Evolutionary conservation across 2,113 vertebrate species (phyloP).

Genomic region (Anguilla rostrata): DNA sequence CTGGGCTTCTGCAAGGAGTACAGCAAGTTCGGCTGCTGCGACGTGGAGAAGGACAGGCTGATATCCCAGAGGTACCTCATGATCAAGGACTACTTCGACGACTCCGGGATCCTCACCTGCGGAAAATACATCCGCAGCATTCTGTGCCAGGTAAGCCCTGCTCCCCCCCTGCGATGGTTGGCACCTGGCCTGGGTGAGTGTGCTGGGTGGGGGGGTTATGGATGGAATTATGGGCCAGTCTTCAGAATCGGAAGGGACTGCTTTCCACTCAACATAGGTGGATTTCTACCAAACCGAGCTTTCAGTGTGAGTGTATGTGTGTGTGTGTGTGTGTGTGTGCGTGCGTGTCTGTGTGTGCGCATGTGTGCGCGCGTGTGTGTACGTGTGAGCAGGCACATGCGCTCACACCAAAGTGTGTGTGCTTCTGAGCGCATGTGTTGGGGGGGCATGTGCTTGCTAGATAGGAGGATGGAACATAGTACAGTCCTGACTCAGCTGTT

Average conservation of each 20-base stretch:
- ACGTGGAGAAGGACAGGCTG: constrained; percentile 58
- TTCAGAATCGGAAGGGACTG: no score
- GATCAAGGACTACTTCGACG: constrained; percentile 73
- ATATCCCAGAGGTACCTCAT: constrained; percentile 61
- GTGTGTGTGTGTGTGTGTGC: no score
- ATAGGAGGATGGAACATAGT: no score
- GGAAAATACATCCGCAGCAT: constrained; percentile 70
- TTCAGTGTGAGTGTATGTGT: no score
- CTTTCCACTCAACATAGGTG: no score
- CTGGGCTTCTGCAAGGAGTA: constrained; percentile 75
- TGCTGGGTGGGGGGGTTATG: neutral
- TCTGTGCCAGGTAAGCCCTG: constrained; percentile 73
- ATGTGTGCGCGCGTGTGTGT: no score
- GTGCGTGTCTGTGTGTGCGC: no score
- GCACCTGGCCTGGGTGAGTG: neutral
- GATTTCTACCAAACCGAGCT: no score
- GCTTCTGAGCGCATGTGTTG: no score
- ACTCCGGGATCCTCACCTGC: constrained; percentile 64
- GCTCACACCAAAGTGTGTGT: no score
- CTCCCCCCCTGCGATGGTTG: neutral
- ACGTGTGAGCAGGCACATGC: no score
- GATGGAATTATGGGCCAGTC: neutral
- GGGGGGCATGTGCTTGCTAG: no score
- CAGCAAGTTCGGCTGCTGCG: constrained; percentile 76
- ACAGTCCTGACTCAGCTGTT: neutral